phyloP scores from a whole-genome alignment of 2,888 invertebrate species.

The Ctena decussata region DNA sequence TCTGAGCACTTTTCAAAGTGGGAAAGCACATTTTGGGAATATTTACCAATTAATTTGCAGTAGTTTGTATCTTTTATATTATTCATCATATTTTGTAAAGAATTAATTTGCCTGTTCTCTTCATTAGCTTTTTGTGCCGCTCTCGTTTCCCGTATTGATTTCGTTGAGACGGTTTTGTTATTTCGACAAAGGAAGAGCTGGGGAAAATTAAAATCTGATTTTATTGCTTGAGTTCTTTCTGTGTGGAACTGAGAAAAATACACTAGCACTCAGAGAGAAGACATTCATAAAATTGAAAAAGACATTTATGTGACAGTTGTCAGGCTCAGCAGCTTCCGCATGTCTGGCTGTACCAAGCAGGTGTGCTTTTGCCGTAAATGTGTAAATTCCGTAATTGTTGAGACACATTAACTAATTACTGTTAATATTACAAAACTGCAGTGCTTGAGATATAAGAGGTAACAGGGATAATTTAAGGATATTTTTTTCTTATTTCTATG shows the following conservation, averaged over 20 bases:
- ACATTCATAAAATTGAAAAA: background rate
- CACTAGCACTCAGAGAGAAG: background rate
- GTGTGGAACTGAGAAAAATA: background rate
- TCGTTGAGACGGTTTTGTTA: background rate
- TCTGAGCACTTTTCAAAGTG: background rate
- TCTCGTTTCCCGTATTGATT: background rate
- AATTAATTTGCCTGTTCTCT: background rate
- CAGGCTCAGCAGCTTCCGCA: too few relatives aligned
- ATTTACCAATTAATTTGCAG: background rate
- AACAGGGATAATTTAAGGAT: too few relatives aligned
- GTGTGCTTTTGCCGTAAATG: too few relatives aligned
- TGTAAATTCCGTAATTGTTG: too few relatives aligned
- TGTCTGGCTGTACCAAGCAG: too few relatives aligned
- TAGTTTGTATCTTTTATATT: background rate
- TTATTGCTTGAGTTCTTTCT: background rate
- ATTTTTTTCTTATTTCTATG: too few relatives aligned
- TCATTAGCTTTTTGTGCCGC: background rate
- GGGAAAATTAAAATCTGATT: constrained; percentile 8
- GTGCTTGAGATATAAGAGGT: too few relatives aligned
- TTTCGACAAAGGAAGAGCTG: background rate
- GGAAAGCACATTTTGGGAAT: background rate
- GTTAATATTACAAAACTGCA: too few relatives aligned
- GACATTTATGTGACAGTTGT: background rate
- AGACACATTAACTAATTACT: too few relatives aligned
- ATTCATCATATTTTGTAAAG: constrained; percentile 5